phyloP scores from a whole-genome alignment of 2,113 vertebrate species.

The Petroica traversi region DNA sequence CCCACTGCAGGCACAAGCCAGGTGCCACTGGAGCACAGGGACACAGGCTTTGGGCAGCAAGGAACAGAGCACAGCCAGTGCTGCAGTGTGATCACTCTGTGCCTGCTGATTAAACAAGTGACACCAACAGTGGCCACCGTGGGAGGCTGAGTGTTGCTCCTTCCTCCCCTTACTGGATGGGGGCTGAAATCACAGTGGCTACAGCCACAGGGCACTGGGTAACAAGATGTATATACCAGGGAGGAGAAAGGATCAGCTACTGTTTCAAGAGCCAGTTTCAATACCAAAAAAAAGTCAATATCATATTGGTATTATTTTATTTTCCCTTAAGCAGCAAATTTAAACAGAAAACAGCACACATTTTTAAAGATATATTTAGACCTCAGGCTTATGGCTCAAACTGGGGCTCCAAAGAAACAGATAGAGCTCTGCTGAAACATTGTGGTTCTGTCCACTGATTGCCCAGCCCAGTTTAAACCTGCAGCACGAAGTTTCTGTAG shows the following conservation, averaged over 20 bases:
- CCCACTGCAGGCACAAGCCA: neutral
- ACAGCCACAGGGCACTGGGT: neutral
- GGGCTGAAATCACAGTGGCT: neutral
- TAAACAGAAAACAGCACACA: neutral
- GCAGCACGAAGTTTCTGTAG: slow-evolving; percentile 58
- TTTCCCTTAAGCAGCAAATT: neutral
- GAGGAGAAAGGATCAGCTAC: neutral
- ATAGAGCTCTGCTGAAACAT: neutral
- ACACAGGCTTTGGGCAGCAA: neutral
- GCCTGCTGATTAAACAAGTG: slow-evolving; percentile 52
- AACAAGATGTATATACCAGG: neutral
- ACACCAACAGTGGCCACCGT: slow-evolving; percentile 32
- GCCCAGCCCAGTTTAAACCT: neutral
- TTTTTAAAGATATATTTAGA: slow-evolving; percentile 19
- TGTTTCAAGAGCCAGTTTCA: neutral
- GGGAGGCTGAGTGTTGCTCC: slow-evolving; percentile 29
- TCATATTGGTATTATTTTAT: neutral
- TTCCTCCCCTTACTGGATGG: slow-evolving; percentile 49
- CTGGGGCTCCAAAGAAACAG: neutral
- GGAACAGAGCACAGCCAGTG: neutral
- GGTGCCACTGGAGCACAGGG: neutral
- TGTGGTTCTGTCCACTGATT: neutral
- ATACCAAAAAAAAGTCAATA: neutral
- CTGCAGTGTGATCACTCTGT: neutral
- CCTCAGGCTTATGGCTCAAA: neutral